Base-by-base conservation (phyloP, 2,888 invertebrate species). In the Hoplodrina blanda region DNA sequence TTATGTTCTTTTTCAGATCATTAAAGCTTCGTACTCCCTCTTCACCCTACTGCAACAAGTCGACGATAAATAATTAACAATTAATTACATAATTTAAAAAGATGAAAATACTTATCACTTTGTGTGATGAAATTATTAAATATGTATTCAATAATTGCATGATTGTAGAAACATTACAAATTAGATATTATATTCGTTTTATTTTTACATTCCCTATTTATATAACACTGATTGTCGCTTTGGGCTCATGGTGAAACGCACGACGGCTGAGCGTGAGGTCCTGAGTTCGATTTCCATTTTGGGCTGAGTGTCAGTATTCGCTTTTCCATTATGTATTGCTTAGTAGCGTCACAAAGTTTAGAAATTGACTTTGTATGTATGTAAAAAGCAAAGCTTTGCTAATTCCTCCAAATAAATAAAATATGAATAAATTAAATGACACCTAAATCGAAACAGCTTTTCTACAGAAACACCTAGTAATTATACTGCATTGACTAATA, bases 1-100 rank as follows among this genome's bases (percentile, higher is more conserved):
- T 46, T 46, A 5, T 17, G 52, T 76, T 78, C 67, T 10, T 61
- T 96, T 96, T 78, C 94, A 96, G 96, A 96, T 97, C 56, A 92
- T 96, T 69, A 96, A 96, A 85, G 93, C 96, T 0, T 96, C 96
- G 0, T 96, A 96, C 84, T 96, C 96, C 0, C 91, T 96, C 70
- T 96, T 96, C 80, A 96, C 96, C 0, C 88, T 97, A 7, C 87
- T 96, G n/a, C 92, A 95, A 73, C 95, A 95, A 90, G 93, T 94
- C 0, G 89, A 90, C 67, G 91, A 91, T 57, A 87, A 89, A 20
- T 88, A 87, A 56, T 82, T 25, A 25, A 25, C 25, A 25, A 25
- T 25, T 25, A 25, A 25, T 25, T 2, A 25, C 25, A 1, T 25
- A 25, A 25, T 25, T 25, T 25, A 25, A 25, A 25, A 25, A 8